Evolutionary conservation across 2,888 invertebrate genomes (phyloP), one percentile per base, ranked within the genome.

Genomic region (Acanthopleura granulata): DNA sequence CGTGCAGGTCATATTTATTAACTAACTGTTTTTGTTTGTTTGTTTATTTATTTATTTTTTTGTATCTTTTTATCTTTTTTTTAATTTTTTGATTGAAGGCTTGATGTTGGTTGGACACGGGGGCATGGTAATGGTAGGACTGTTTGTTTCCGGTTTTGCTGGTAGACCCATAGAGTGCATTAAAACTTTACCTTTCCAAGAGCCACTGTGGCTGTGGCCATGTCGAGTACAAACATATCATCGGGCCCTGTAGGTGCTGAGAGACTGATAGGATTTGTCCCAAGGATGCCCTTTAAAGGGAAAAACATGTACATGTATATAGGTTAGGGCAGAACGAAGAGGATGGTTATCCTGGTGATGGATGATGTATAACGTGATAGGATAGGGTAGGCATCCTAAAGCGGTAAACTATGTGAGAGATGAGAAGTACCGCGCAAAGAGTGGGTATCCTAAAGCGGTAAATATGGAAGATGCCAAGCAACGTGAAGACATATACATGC

Each of bases 151-250:
- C 40, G 9, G 40, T 3, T 40, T 9, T 40, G 40, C 40, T 6
- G 9, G 40, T 6, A 40, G 40, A 3, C 40, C 40, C 3, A 40
- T 40, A 40, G 9, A 6, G 40, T 40, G 40, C 9, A 40, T 40
- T 40, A 40, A 9, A 9, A 40, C 40, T 22, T 66, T 74, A 85
- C 95, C 92, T 98, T 98, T 66, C 98, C 98, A 25, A 97, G 93
- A 4, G 98, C 96, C 0, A 97, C 97, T 0, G 96, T 94, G 0
- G 97, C 96, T 0, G 98, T 97, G 0, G 98, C 98, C 97, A 98
- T 98, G 88, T 98, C 98, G 75, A 98, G 91, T 11, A 96, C 93
- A 90, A 97, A 97, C 49, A 93, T 92, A 87, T 97, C 97, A 0
- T 93, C 93, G 22, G 93, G 91, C 9, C 81, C 80, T 12, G 57